Evolutionary conservation across 2,797 vertebrate genomes (phyloP), one percentile per base, ranked within the genome.

Genomic region (Anisognathus igniventris): DNA sequence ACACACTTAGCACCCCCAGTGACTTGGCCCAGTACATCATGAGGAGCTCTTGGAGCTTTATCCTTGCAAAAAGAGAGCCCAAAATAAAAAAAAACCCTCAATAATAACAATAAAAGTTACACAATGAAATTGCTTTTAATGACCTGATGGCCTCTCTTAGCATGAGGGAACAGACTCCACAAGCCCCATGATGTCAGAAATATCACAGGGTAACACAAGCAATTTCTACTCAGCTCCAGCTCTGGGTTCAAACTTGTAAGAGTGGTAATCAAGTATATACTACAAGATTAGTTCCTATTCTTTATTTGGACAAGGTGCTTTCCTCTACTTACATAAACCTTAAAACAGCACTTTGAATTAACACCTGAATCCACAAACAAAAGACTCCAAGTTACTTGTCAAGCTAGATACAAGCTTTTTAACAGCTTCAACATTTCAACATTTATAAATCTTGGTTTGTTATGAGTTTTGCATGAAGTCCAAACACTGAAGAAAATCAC

Each of bases 191-290:
- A 57, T 23, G 27, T 77, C 53, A 64, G 25, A 77, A 90, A 33
- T 21, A 56, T 3, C 22, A 40, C 33, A 64, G 25, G 11, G 27
- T 24, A 80, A 45, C 23, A 14, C 7, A 66, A 47, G 9, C 1
- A 23, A 77, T 16, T 92, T 73, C 37, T 33, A 14, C 8, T 56
- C 1, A 0, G 31, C 8, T 60, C 35, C 30, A 74, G 3, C 12
- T 62, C 51, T 1, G 2, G 0, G 2, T 8, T 62, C 14, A 76
- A 40, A 54, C 23, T 25, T 44, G 1, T 10, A 20, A 57, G 31
- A 39, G 0, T 47, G 11, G 5, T 17, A 57, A 40, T 44, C 11
- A 39, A 48, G 19, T 22, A n/a, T 3, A 13, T 24, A 30, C 18
- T 13, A 8, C 6, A 30, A 62, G n/a, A 40, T 42, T 35, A 54